These are phyloP conservation scores for Nerophis ophidion DNA, from an alignment of 2,113 vertebrate genomes.

Conservation along the genomic window DNA sequence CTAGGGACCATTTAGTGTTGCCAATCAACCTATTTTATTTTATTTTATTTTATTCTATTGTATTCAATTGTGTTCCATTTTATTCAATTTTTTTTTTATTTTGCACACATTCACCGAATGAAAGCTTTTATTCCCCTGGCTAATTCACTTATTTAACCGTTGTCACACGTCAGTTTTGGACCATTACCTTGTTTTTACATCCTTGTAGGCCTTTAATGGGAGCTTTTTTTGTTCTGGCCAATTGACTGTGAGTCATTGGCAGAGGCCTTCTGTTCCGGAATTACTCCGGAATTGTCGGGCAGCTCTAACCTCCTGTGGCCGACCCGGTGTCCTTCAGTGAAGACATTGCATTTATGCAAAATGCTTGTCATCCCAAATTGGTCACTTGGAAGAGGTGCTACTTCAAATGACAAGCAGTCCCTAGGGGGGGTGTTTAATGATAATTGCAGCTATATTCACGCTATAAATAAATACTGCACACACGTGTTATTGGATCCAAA, in stretches of 20 bases:
- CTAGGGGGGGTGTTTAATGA: not conserved
- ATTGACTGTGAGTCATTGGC: not conserved
- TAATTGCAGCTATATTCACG: not conserved
- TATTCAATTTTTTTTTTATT: too few species aligned
- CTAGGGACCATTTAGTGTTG: too few species aligned
- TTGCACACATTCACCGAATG: too few species aligned
- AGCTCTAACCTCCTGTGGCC: not conserved
- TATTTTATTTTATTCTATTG: too few species aligned
- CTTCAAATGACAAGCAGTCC: not conserved
- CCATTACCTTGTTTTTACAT: not conserved
- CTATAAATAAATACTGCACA: not conserved
- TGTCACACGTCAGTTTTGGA: not conserved
- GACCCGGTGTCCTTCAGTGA: not conserved
- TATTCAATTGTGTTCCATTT: too few species aligned
- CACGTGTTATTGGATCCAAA: too few species aligned
- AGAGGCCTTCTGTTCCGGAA: not conserved
- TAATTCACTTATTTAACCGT: not conserved
- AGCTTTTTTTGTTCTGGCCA: not conserved
- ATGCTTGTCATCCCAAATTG: not conserved
- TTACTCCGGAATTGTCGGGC: not conserved
- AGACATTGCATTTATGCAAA: not conserved
- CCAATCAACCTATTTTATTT: too few species aligned
- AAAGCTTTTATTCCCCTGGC: too few species aligned
- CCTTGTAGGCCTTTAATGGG: not conserved
- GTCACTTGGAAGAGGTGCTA: not conserved